Evolutionary conservation across 2,888 invertebrate genomes (phyloP).

Genomic region (Rhamnusium bicolor): DNA sequence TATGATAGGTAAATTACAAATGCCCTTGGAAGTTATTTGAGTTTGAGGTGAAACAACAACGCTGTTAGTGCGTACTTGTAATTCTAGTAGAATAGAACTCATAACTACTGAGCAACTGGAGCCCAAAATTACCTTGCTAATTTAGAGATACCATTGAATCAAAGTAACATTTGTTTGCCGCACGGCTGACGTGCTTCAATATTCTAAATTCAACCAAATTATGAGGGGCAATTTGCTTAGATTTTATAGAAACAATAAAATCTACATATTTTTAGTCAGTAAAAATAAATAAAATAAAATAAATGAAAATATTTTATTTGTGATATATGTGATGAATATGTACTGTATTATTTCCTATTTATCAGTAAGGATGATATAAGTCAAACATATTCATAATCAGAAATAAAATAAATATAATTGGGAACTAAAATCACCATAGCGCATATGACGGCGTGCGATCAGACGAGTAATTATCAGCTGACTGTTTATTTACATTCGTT

Average conservation of each 20-base stretch:
- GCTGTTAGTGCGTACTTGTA: neutral
- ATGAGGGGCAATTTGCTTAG: neutral
- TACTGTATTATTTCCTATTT: no score
- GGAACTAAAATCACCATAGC: no score
- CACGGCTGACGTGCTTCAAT: neutral
- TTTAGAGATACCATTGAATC: neutral
- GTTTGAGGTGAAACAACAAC: constrained; percentile 1
- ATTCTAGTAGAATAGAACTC: constrained; percentile 4
- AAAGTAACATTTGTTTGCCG: neutral
- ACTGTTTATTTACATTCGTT: no score
- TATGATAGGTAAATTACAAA: constrained; percentile 2
- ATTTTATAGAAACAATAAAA: neutral
- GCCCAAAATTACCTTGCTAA: neutral
- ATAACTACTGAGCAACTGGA: neutral
- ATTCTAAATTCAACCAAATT: neutral
- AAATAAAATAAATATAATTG: no score
- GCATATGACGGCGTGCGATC: no score
- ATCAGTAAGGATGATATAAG: no score
- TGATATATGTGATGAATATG: no score
- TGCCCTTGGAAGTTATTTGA: neutral
- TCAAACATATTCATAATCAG: no score
- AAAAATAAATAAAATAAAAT: no score
- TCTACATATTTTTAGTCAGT: neutral
- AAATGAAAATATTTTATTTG: no score
- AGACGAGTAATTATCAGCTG: no score